Conservation (phyloP, 2,113 vertebrate genomes). For the Tetrax tetrax region DNA sequence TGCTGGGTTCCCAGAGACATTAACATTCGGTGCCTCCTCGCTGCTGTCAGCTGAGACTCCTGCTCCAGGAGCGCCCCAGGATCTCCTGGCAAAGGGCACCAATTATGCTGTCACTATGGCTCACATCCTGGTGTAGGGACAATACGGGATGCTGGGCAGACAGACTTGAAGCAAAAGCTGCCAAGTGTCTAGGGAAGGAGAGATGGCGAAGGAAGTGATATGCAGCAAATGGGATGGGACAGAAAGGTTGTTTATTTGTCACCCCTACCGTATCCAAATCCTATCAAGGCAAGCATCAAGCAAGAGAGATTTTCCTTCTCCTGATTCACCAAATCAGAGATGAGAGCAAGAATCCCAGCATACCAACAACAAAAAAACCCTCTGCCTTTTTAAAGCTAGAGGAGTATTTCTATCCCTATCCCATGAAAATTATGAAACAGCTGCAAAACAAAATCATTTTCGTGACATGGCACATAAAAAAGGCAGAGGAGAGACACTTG, state of each 20-base stretch:
- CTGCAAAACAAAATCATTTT: not conserved
- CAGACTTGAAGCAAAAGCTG: not conserved
- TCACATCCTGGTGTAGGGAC: not conserved
- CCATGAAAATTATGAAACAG: not conserved
- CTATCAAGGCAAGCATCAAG: not conserved
- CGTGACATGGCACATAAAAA: not conserved
- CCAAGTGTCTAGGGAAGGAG: not conserved
- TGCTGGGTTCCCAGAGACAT: not conserved
- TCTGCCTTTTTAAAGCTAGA: not conserved
- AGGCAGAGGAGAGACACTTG: accelerated
- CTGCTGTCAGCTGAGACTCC: not conserved
- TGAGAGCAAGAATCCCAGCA: accelerated
- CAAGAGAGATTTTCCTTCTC: not conserved
- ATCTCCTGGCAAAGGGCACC: not conserved
- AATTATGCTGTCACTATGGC: not conserved
- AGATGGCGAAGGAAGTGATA: not conserved
- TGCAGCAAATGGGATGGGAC: not conserved
- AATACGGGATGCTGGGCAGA: not conserved
- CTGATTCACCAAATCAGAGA: not conserved
- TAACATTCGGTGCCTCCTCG: not conserved
- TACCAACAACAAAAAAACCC: not conserved
- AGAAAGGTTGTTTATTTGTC: not conserved
- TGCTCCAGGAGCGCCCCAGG: too few species aligned
- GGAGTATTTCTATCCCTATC: not conserved
- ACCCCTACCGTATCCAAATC: not conserved